Evolutionary conservation across 2,888 invertebrate genomes (phyloP).

Genomic region (Thumatha senex): DNA sequence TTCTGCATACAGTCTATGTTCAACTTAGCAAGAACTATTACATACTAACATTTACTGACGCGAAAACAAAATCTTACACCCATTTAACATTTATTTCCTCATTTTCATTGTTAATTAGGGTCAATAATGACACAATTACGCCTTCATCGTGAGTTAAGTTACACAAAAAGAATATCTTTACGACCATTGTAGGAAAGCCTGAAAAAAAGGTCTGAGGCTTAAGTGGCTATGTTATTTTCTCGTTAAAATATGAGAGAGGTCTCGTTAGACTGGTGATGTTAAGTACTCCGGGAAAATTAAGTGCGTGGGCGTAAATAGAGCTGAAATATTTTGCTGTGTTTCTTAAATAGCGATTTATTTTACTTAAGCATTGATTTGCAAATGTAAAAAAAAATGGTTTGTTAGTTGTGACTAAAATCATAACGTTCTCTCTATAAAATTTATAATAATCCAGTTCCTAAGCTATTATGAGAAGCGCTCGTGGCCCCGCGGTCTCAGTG

Average conservation of each 20-base stretch:
- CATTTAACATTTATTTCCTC: constrained; percentile 3
- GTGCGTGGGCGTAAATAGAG: not conserved
- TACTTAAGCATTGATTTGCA: too few species aligned
- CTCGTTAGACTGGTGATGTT: not conserved
- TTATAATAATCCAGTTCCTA: too few species aligned
- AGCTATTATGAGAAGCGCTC: too few species aligned
- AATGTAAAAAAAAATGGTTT: too few species aligned
- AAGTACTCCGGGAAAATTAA: constrained; percentile 1
- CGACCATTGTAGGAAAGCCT: constrained; percentile 13
- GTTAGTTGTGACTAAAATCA: too few species aligned
- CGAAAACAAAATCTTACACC: not conserved
- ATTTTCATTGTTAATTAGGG: constrained; percentile 27
- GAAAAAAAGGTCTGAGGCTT: not conserved
- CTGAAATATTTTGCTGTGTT: not conserved
- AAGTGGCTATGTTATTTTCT: constrained; percentile 6
- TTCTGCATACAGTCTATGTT: too few species aligned
- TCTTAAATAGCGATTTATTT: not conserved
- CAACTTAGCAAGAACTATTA: too few species aligned
- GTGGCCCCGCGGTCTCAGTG: too few species aligned
- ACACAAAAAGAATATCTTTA: constrained; percentile 14
- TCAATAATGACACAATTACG: constrained; percentile 25
- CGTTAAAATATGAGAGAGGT: constrained; percentile 5
- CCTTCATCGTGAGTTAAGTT: constrained; percentile 18
- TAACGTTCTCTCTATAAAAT: too few species aligned
- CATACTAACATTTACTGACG: not conserved